Conservation (phyloP, 2,797 vertebrate genomes). For the Acanthopagrus latus region DNA sequence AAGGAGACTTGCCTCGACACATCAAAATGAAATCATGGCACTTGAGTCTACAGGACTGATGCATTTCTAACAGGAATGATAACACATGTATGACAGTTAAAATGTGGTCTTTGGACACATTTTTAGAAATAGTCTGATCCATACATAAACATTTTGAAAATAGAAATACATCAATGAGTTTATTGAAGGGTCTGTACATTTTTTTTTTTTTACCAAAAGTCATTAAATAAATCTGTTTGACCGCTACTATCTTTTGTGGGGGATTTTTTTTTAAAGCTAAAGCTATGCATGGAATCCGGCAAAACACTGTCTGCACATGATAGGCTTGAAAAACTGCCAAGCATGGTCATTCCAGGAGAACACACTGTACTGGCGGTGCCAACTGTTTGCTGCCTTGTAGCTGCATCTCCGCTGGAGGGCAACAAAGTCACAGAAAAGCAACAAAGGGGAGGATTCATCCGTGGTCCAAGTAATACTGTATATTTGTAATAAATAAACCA, state of each 20-base stretch:
- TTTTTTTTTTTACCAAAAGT: background rate
- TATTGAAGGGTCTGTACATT: background rate
- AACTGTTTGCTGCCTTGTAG: background rate
- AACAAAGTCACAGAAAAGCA: slow-evolving; percentile 27
- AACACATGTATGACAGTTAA: background rate
- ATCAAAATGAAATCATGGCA: slow-evolving; percentile 1
- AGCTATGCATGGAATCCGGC: slow-evolving; percentile 1
- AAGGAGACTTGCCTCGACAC: slow-evolving; percentile 48
- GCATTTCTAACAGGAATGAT: background rate
- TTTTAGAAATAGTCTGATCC: background rate
- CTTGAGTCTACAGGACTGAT: background rate
- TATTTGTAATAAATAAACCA: background rate
- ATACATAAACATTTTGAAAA: background rate
- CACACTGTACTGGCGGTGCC: background rate
- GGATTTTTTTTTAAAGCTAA: background rate
- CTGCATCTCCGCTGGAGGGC: slow-evolving; percentile 36
- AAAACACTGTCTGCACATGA: slow-evolving; percentile 15
- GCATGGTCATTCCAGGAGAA: slow-evolving; percentile 4
- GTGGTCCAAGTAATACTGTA: background rate
- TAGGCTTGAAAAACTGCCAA: slow-evolving; percentile 4
- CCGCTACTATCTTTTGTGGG: background rate
- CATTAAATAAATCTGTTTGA: background rate
- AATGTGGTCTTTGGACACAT: background rate
- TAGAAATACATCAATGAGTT: background rate
- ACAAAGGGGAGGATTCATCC: no score